Evolutionary conservation across 1,140 invertebrate genomes (phyloP), one percentile per base, ranked within the genome.

Genomic region (Drosophila teissieri): DNA sequence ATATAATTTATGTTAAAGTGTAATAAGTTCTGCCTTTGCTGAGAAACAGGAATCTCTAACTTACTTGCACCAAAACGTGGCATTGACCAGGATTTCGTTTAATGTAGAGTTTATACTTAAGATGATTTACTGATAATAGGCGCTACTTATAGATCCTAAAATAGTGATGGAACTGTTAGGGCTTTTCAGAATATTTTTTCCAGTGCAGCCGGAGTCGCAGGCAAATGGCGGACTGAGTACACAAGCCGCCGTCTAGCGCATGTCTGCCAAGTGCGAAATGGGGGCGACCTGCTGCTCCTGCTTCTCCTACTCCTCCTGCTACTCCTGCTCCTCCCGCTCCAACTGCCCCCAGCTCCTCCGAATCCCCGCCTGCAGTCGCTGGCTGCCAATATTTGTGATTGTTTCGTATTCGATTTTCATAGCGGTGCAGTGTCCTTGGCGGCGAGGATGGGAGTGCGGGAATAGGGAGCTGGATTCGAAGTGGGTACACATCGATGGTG

Each of bases 341-440:
- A 52, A 51, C 31, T 19, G 14, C 46, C n/a, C 36, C 53, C 49
- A 44, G 24, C 45, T 56, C 52, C 40, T 24, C 31, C 44, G 49
- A 11, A 49, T 42, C 19, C 46, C 54, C 49, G 40, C 67, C 73
- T 86, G 81, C 82, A 81, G 53, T 73, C 36, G 72, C 57, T 67
- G 51, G n/a, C 51, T 63, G 74, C 49, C 63, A 74, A 78, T 78
- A 86, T 86, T 86, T 86, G 83, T 86, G 76, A 82, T 88, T 82
- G 84, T 89, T 89, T 89, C 77, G 84, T 57, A 84, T 89, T 89
- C 84, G 84, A 89, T 89, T 84, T 89, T 68, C 77, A 83, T 77
- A 80, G 72, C 80, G 73, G 55, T 86, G 83, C 84, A 86, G 82
- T 78, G 84, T 89, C 85, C 84, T 89, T 89, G 84, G 68, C 44